Percentiles rank a stretch among this genome's conserved stretches.
phyloP scores from a whole-genome alignment of 2,888 invertebrate species.

The Dasysyrphus tricinctus region DNA sequence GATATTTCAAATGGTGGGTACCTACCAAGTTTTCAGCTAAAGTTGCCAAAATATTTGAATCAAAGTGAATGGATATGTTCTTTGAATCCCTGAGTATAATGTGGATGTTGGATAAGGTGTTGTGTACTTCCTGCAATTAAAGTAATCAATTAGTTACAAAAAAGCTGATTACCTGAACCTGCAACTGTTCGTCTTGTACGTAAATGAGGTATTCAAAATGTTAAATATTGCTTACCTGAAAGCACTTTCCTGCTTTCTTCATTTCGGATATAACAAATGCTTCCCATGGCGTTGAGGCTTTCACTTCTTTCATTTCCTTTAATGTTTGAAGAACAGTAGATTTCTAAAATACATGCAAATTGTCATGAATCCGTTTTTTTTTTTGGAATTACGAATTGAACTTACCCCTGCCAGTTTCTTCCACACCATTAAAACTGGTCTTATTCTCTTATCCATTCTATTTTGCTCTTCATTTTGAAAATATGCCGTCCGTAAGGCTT shows the following conservation, averaged over 20 bases:
- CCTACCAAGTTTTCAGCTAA: conserved; percentile 80
- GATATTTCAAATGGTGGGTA: background rate
- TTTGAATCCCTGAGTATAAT: conserved; percentile 78
- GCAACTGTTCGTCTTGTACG: too few relatives aligned
- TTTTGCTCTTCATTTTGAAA: conserved; percentile 76
- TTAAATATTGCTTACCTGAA: conserved; percentile 62
- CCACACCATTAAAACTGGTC: conserved; percentile 92
- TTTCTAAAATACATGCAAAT: too few relatives aligned
- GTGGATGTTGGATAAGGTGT: conserved; percentile 79
- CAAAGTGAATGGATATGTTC: conserved; percentile 74
- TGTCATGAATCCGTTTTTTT: too few relatives aligned
- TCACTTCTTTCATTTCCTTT: conserved; percentile 76
- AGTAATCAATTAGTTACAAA: background rate
- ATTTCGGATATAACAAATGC: conserved; percentile 81
- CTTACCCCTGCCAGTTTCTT: conserved; percentile 87
- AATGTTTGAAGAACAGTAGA: conserved; percentile 77
- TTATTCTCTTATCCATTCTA: conserved; percentile 85
- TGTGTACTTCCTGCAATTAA: conserved; percentile 79
- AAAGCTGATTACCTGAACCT: background rate
- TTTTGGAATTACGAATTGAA: too few relatives aligned
- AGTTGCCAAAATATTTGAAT: conserved; percentile 77
- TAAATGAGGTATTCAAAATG: background rate
- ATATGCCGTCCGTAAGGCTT: conserved; percentile 79
- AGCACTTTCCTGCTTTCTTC: conserved; percentile 79
- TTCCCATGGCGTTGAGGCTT: conserved; percentile 79